These are phyloP conservation scores for Nothoprocta perdicaria DNA, from an alignment of 2,113 vertebrate species.

Conservation along the genomic window DNA sequence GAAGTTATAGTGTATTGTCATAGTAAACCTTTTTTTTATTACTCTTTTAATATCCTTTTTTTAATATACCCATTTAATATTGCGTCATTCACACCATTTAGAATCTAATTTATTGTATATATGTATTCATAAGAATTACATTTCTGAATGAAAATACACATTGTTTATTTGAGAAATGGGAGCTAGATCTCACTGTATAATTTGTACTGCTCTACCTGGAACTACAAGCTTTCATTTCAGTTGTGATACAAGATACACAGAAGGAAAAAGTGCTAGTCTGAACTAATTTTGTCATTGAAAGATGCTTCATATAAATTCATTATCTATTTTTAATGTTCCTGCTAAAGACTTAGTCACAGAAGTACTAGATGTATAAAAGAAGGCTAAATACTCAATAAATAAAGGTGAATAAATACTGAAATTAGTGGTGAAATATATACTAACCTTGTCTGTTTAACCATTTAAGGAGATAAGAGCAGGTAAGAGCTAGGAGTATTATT, in stretches of 20 bases:
- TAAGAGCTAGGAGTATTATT: too few relatives aligned
- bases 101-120: not conserved
- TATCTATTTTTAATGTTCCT: not conserved
- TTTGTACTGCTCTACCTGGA: not conserved
- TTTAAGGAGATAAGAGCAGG: not conserved
- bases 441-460: not conserved
- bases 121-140: not conserved
- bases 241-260: too few relatives aligned
- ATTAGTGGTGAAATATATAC: not conserved
- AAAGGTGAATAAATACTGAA: not conserved
- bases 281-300: not conserved
- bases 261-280: not conserved
- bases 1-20: not conserved
- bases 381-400: not conserved
- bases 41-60: not conserved
- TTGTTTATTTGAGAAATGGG: not conserved
- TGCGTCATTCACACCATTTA: not conserved
- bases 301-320: not conserved
- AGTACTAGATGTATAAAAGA: not conserved
- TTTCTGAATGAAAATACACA: not conserved
- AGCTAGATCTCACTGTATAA: not conserved
- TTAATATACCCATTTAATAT: not conserved
- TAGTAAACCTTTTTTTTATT: not conserved
- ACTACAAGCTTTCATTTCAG: fast-evolving
- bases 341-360: not conserved